Conservation (phyloP, 2,797 vertebrate species). For the Sebastes steindachneri region DNA sequence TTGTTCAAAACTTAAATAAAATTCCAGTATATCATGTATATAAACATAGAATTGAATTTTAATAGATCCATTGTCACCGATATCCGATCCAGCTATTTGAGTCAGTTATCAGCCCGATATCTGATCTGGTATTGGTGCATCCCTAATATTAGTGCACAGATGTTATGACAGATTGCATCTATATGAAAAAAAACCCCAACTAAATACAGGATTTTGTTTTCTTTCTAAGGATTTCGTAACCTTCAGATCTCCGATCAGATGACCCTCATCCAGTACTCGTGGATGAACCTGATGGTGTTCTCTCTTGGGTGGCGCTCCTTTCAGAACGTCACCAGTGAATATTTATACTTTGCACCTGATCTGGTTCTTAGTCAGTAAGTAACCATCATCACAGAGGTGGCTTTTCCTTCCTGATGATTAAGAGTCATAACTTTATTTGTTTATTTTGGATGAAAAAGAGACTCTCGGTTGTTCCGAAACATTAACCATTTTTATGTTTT, state of each 20-base stretch:
- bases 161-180: neutral
- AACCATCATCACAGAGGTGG: neutral
- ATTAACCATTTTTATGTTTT: neutral
- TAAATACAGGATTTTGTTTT: neutral
- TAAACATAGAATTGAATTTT: too few species aligned
- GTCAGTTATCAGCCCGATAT: too few species aligned
- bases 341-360: conserved; percentile 97
- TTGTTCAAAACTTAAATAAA: too few species aligned
- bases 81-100: too few species aligned
- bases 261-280: conserved; percentile 98
- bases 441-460: neutral
- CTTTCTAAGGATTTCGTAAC: conserved; percentile 90
- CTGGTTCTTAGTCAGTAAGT: conserved; percentile 96
- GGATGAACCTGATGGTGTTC: conserved; percentile 99
- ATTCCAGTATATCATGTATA: too few species aligned
- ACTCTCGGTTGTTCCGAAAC: neutral
- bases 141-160: neutral
- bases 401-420: neutral
- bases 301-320: conserved; percentile 97
- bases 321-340: conserved; percentile 94
- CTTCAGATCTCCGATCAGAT: conserved; percentile 98
- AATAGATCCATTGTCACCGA: too few species aligned
- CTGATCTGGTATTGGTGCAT: too few species aligned
- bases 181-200: neutral
- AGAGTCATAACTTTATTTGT: neutral